A percentile compares a stretch with the other conserved stretches of the same genome.
phyloP scores from a whole-genome alignment of 2,888 invertebrate genomes.

The Leptogaster cylindrica region DNA sequence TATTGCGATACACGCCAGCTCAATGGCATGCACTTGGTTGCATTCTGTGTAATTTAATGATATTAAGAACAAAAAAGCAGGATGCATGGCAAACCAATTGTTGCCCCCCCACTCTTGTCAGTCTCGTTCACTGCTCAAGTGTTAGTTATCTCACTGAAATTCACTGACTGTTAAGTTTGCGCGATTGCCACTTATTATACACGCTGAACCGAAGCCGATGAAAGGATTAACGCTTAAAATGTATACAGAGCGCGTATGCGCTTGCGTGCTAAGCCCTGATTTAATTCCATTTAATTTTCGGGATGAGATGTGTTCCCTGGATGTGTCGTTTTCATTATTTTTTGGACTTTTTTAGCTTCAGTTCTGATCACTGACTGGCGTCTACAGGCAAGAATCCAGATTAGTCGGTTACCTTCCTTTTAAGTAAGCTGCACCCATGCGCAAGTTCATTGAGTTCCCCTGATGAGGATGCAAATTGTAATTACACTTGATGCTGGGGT shows the following conservation, averaged over 20 bases:
- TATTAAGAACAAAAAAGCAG: slow-evolving; percentile 33
- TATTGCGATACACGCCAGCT: slow-evolving; percentile 21
- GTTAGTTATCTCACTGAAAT: slow-evolving; percentile 33
- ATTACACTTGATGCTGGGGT: slow-evolving; percentile 45
- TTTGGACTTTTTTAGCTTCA: slow-evolving; percentile 30
- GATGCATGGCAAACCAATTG: slow-evolving; percentile 13
- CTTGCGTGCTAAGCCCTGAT: slow-evolving; percentile 52
- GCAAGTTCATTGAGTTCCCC: slow-evolving; percentile 38
- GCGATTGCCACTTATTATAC: slow-evolving; percentile 43
- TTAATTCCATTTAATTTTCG: slow-evolving; percentile 52
- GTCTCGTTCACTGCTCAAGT: slow-evolving; percentile 3
- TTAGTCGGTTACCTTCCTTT: slow-evolving; percentile 9
- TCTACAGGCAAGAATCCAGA: neutral
- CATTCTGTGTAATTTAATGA: slow-evolving; percentile 41
- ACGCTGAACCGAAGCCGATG: slow-evolving; percentile 33
- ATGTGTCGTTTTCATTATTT: slow-evolving; percentile 42
- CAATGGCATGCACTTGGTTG: slow-evolving; percentile 11
- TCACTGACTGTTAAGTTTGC: slow-evolving; percentile 39
- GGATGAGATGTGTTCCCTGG: slow-evolving; percentile 46
- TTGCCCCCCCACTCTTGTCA: neutral
- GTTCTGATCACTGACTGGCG: neutral
- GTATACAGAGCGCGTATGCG: slow-evolving; percentile 40
- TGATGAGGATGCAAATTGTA: slow-evolving; percentile 46
- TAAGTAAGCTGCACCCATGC: slow-evolving; percentile 19
- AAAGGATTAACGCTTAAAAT: slow-evolving; percentile 44